These are phyloP conservation scores for Morpho deidamia DNA, from an alignment of 2,888 invertebrate species.

Conservation along the genomic window DNA sequence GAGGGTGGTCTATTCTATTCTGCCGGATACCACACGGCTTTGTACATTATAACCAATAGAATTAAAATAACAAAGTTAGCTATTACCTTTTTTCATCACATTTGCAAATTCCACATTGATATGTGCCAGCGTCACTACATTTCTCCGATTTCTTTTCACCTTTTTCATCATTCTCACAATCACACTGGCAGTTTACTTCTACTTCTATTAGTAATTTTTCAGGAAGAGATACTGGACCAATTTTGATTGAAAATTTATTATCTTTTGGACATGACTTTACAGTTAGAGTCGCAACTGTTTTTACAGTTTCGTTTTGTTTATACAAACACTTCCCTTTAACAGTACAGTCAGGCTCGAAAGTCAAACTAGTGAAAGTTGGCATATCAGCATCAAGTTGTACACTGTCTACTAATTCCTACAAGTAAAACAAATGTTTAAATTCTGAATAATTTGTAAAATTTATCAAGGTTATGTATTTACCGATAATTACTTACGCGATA, in stretches of 20 bases:
- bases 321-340: constrained; percentile 33
- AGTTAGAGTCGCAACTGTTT: constrained; percentile 36
- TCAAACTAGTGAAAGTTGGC: constrained; percentile 35
- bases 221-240: constrained; percentile 80
- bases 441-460: background rate
- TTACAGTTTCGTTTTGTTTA: constrained; percentile 30
- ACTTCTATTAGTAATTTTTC: constrained; percentile 83
- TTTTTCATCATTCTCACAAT: constrained; percentile 78
- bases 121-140: constrained; percentile 65
- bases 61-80: too few species aligned
- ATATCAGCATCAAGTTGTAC: constrained; percentile 28
- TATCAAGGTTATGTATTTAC: background rate
- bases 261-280: constrained; percentile 35
- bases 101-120: constrained; percentile 81
- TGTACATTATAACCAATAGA: too few species aligned
- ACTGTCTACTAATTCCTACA: constrained; percentile 36
- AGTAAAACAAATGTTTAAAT: constrained; percentile 12
- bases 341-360: constrained; percentile 38
- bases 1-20: too few species aligned
- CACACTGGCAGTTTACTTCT: constrained; percentile 85
- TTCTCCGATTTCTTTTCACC: constrained; percentile 44
- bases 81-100: constrained; percentile 63
- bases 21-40: too few species aligned
- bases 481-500: constrained; percentile 76
- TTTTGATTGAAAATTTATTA: constrained; percentile 18